A percentile compares a stretch with the other conserved stretches of the same genome.
These are phyloP conservation scores for Lapara coniferarum DNA, from an alignment of 2,888 invertebrate species.

Conservation along the genomic window DNA sequence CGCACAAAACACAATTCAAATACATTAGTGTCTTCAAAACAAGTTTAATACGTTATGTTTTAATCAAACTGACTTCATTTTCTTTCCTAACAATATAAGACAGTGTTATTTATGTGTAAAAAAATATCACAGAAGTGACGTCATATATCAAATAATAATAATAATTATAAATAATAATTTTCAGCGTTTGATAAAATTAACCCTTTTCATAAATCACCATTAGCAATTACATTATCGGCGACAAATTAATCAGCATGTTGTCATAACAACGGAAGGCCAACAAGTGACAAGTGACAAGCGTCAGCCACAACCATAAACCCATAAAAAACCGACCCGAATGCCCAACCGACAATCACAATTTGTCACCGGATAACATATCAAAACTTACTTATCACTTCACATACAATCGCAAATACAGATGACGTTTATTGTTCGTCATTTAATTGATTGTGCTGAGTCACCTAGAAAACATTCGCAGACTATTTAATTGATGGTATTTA, in stretches of 20 bases:
- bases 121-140: too few relatives aligned
- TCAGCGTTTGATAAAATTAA: background rate
- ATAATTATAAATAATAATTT: background rate
- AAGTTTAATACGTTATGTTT: background rate
- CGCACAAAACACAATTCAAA: background rate
- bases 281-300: slow-evolving; percentile 23
- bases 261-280: slow-evolving; percentile 41
- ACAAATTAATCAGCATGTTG: slow-evolving; percentile 33
- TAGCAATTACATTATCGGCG: slow-evolving; percentile 9
- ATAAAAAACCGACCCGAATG: slow-evolving; percentile 29
- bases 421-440: background rate
- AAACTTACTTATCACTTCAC: slow-evolving; percentile 33
- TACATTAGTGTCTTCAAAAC: background rate
- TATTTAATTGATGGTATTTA: background rate
- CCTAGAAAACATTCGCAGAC: background rate
- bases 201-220: background rate
- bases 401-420: background rate
- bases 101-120: too few relatives aligned
- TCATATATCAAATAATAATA: background rate
- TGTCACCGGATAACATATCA: slow-evolving; percentile 26
- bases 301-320: slow-evolving; percentile 1
- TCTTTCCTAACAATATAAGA: too few relatives aligned
- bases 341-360: slow-evolving; percentile 24
- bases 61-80: too few relatives aligned
- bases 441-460: slow-evolving; percentile 1